Conservation (phyloP, 2,113 vertebrate genomes). For the Gambusia affinis region DNA sequence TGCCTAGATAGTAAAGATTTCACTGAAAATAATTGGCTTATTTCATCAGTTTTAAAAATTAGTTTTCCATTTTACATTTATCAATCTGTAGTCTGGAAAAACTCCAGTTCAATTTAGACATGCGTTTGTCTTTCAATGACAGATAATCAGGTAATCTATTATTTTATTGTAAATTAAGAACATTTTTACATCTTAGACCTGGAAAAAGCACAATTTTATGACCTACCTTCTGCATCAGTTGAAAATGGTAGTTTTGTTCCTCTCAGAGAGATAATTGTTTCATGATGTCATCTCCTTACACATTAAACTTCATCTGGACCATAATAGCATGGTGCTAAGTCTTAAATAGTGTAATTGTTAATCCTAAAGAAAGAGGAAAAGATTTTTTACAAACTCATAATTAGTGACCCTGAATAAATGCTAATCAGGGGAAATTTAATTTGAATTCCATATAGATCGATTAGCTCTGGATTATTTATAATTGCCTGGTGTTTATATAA, state of each 20-base stretch:
- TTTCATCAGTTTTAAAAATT: no score
- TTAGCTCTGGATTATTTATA: conserved; percentile 33
- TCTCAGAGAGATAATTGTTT: conserved; percentile 40
- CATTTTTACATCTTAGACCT: background rate
- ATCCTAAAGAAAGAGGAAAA: conserved; percentile 25
- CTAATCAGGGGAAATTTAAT: conserved; percentile 7
- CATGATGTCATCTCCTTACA: conserved; percentile 34
- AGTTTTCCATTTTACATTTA: no score
- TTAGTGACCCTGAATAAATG: conserved; percentile 23
- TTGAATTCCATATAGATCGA: conserved; percentile 20
- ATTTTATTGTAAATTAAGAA: no score
- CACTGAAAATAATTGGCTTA: no score
- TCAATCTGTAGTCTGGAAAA: no score
- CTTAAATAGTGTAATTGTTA: conserved; percentile 53
- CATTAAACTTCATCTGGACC: conserved; percentile 27
- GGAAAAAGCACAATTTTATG: conserved; percentile 13
- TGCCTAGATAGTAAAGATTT: no score
- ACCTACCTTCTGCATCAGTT: conserved; percentile 32
- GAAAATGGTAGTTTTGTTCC: conserved; percentile 16
- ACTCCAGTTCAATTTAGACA: no score
- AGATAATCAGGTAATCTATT: no score
- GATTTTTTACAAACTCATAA: conserved; percentile 15
- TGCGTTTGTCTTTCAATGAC: no score
- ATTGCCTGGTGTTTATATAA: conserved; percentile 20
- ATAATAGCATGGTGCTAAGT: conserved; percentile 20